Evolutionary conservation across 1,140 invertebrate genomes (phyloP).

Genomic region (Bombus huntii): DNA sequence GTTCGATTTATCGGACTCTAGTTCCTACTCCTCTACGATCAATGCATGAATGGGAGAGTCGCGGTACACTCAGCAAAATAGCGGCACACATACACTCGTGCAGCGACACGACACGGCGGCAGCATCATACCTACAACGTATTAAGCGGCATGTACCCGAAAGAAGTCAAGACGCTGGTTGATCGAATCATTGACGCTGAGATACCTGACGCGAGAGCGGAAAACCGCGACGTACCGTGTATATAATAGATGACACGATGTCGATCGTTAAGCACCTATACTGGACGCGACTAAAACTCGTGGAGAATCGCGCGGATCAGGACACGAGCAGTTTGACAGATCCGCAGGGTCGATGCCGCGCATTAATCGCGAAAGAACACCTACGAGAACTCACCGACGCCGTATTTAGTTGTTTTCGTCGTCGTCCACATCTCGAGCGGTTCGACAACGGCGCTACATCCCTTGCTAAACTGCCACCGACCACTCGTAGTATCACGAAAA

Average conservation of each 20-base stretch:
- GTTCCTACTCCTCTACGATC: slow-evolving; percentile 73
- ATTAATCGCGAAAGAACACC: slow-evolving; percentile 23
- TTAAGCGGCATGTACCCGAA: slow-evolving; percentile 2
- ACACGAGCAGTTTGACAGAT: slow-evolving; percentile 55
- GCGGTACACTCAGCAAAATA: slow-evolving; percentile 21
- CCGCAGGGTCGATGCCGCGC: slow-evolving; percentile 36
- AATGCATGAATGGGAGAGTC: slow-evolving; percentile 79
- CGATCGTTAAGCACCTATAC: not conserved
- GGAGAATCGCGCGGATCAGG: not conserved
- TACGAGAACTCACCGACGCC: slow-evolving; percentile 84
- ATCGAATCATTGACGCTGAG: slow-evolving; percentile 28
- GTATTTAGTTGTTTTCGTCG: slow-evolving; percentile 86
- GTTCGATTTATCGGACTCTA: slow-evolving; percentile 57
- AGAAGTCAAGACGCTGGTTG: slow-evolving; percentile 4
- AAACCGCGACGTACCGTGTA: not conserved
- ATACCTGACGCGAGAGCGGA: not conserved
- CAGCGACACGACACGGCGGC: not conserved
- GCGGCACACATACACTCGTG: slow-evolving; percentile 3
- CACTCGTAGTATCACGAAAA: slow-evolving; percentile 68
- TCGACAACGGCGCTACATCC: slow-evolving; percentile 62
- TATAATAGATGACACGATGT: not conserved
- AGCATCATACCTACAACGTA: slow-evolving; percentile 19
- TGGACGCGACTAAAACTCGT: not conserved
- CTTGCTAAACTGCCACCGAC: slow-evolving; percentile 40
- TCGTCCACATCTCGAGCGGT: slow-evolving; percentile 84